A percentile compares a stretch with the other conserved stretches of the same genome.
phyloP scores from a whole-genome alignment of 2,797 vertebrate species.

The Girardinus metallicus region DNA sequence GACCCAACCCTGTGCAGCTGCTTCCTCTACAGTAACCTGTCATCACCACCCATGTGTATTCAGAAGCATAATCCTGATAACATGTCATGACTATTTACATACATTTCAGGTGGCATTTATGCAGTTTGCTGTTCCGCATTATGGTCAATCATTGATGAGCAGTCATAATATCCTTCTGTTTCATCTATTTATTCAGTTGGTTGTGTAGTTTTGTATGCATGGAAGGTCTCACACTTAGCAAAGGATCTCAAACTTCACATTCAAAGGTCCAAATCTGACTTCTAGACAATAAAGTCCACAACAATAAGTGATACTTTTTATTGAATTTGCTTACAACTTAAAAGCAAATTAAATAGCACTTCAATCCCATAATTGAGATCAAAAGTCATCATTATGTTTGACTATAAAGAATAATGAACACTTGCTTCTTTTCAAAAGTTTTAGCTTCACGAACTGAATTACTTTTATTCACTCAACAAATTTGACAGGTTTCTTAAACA shows the following conservation, averaged over 20 bases:
- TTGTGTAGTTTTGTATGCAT: background rate
- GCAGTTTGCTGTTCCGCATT: slow-evolving; percentile 6
- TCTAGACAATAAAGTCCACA: background rate
- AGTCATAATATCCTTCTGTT: background rate
- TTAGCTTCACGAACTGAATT: background rate
- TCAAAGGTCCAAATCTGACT: slow-evolving; percentile 1
- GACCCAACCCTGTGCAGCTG: slow-evolving; percentile 65
- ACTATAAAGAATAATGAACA: background rate
- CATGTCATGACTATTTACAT: slow-evolving; percentile 36
- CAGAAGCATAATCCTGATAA: slow-evolving; percentile 20
- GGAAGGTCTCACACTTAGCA: too few relatives aligned
- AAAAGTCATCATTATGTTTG: background rate
- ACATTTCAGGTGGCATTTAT: slow-evolving; percentile 20
- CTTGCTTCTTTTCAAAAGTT: background rate
- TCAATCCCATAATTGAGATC: background rate
- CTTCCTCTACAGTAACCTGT: slow-evolving; percentile 50
- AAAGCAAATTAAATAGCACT: background rate
- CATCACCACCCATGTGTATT: slow-evolving; percentile 44
- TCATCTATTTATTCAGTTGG: background rate
- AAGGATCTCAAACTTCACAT: background rate
- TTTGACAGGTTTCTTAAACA: background rate
- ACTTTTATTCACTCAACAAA: background rate
- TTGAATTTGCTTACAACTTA: background rate
- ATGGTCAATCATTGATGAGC: slow-evolving; percentile 20
- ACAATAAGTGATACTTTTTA: background rate